Conservation (phyloP, 2,888 invertebrate genomes). For the Subacronicta megacephala region DNA sequence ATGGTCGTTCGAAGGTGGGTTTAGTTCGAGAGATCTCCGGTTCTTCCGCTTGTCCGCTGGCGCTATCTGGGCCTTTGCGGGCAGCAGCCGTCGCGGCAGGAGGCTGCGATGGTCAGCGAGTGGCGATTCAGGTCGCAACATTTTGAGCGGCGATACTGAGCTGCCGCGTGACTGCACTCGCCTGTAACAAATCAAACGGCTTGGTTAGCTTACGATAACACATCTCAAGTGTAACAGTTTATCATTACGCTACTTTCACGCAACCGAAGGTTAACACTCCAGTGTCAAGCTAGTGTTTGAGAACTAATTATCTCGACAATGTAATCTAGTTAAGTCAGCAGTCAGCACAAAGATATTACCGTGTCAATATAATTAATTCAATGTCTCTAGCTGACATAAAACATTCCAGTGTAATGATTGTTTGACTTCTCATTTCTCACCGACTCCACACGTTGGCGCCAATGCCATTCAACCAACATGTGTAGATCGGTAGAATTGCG, state of each 20-base stretch:
- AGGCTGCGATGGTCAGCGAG: conserved; percentile 88
- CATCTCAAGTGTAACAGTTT: neutral
- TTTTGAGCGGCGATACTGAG: conserved; percentile 77
- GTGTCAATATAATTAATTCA: conserved; percentile 49
- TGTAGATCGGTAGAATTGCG: no score
- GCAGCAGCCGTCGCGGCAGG: conserved; percentile 83
- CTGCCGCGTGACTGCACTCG: conserved; percentile 76
- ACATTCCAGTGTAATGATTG: conserved; percentile 29
- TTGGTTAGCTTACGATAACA: conserved; percentile 2
- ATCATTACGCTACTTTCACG: conserved; percentile 9
- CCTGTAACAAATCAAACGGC: conserved; percentile 76
- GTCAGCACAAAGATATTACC: conserved; percentile 36
- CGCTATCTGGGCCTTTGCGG: conserved; percentile 84
- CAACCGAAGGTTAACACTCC: conserved; percentile 20
- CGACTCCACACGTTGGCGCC: neutral
- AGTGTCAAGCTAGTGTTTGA: conserved; percentile 22
- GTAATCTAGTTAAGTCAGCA: conserved; percentile 36
- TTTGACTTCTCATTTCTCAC: conserved; percentile 18
- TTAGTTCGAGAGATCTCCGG: conserved; percentile 85
- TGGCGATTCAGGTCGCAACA: conserved; percentile 88
- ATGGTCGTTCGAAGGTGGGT: conserved; percentile 78
- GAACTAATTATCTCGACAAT: conserved; percentile 26
- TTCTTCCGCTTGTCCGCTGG: conserved; percentile 85
- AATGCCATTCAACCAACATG: no score
- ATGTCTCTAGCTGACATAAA: conserved; percentile 41